Percentiles rank a stretch among this genome's conserved stretches.
phyloP scores from a whole-genome alignment of 2,797 vertebrate species.

The Poecilia gillii region DNA sequence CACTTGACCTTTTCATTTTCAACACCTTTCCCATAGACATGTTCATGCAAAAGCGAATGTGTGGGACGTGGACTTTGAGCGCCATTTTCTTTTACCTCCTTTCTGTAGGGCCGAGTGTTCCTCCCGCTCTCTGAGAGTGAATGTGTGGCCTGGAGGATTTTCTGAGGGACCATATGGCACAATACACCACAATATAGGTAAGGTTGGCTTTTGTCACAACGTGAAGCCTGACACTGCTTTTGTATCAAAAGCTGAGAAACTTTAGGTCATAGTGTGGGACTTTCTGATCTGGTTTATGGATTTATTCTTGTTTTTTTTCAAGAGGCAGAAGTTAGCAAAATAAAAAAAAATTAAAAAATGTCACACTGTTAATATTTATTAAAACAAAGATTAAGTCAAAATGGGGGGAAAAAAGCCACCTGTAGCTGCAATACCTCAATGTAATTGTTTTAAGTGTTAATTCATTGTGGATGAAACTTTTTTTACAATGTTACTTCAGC shows the following conservation, averaged over 20 bases:
- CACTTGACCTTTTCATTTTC: neutral
- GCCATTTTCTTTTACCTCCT: slow-evolving; percentile 7
- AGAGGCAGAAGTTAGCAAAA: neutral
- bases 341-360: neutral
- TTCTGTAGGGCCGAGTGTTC: slow-evolving; percentile 41
- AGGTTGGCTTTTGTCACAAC: slow-evolving; percentile 17
- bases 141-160: slow-evolving; percentile 65
- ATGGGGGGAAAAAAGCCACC: neutral
- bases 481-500: neutral
- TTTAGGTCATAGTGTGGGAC: slow-evolving; percentile 2
- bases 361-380: neutral
- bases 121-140: slow-evolving; percentile 43
- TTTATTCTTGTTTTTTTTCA: neutral
- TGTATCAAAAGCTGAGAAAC: slow-evolving; percentile 20
- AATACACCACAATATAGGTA: slow-evolving; percentile 76
- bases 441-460: neutral
- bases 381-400: neutral
- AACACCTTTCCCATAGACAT: neutral
- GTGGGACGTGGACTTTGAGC: neutral
- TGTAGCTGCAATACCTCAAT: neutral
- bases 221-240: slow-evolving; percentile 5
- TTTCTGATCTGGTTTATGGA: slow-evolving; percentile 20
- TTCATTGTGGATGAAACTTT: neutral
- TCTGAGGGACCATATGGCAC: slow-evolving; percentile 75
- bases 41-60: neutral